Conservation (phyloP, 2,888 invertebrate genomes). For the Arge pagana region DNA sequence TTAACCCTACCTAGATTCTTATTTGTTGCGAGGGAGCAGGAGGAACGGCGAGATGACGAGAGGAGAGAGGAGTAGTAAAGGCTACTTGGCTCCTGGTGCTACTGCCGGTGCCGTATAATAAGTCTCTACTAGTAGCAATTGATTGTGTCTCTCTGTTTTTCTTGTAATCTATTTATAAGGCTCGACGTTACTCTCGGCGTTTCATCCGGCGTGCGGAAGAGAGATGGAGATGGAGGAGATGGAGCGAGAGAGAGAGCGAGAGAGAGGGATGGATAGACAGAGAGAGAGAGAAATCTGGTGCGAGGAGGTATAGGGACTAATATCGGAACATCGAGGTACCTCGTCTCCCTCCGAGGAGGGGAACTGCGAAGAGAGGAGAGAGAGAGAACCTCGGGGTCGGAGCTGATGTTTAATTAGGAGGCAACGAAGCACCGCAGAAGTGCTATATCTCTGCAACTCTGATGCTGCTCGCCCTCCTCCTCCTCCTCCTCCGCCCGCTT, state of each 20-base stretch:
- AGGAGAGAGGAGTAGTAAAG: slow-evolving; percentile 35
- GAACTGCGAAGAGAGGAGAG: too few relatives aligned
- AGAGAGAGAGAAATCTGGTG: background rate
- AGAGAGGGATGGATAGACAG: too few relatives aligned
- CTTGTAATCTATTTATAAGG: slow-evolving; percentile 40
- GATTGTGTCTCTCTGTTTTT: slow-evolving; percentile 33
- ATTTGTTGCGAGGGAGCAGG: slow-evolving; percentile 27
- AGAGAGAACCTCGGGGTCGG: slow-evolving; percentile 51
- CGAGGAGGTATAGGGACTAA: slow-evolving; percentile 48
- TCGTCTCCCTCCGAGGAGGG: slow-evolving; percentile 33
- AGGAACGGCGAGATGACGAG: slow-evolving; percentile 32
- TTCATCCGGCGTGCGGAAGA: slow-evolving; percentile 23
- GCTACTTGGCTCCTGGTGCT: too few relatives aligned
- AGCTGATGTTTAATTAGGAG: slow-evolving; percentile 58
- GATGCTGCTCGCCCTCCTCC: slow-evolving; percentile 32
- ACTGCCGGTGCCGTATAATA: slow-evolving; percentile 27
- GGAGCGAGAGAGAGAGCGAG: too few relatives aligned
- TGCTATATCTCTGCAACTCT: slow-evolving; percentile 16
- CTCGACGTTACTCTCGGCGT: slow-evolving; percentile 19
- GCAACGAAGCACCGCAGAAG: slow-evolving; percentile 40
- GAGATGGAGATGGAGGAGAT: slow-evolving; percentile 22
- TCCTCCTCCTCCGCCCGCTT: slow-evolving; percentile 25
- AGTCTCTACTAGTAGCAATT: slow-evolving; percentile 28
- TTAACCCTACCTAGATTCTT: too few relatives aligned
- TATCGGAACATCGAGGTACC: slow-evolving; percentile 56